These are phyloP conservation scores for Eumerus sabulonum DNA, from an alignment of 2,888 invertebrate genomes.

Conservation along the genomic window DNA sequence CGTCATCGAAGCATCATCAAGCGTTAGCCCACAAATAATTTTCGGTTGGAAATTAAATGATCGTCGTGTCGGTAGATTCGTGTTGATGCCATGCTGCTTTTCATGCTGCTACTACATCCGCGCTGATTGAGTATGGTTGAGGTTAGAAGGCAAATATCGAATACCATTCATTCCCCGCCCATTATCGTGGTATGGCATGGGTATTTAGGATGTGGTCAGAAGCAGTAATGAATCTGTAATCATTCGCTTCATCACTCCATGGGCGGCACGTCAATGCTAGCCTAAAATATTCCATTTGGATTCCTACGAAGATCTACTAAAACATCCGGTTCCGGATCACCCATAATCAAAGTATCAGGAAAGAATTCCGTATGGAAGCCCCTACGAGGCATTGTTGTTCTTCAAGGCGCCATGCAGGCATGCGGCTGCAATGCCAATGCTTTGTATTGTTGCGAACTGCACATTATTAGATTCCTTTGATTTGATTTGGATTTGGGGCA, in stretches of 20 bases:
- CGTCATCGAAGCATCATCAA: neutral
- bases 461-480: constrained; percentile 68
- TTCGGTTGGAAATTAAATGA: constrained; percentile 39
- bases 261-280: constrained; percentile 17
- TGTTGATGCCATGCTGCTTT: constrained; percentile 26
- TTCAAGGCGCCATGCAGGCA: too few species aligned
- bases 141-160: constrained; percentile 25
- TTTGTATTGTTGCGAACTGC: constrained; percentile 38
- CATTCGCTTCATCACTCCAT: constrained; percentile 18
- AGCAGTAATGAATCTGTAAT: constrained; percentile 58
- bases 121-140: neutral
- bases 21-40: constrained; percentile 19
- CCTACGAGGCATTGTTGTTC: too few species aligned
- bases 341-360: constrained; percentile 7
- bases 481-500: constrained; percentile 66
- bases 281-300: constrained; percentile 52
- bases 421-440: too few species aligned
- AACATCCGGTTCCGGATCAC: constrained; percentile 31
- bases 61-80: constrained; percentile 29
- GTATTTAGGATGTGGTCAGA: constrained; percentile 48
- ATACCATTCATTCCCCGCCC: constrained; percentile 22
- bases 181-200: constrained; percentile 41
- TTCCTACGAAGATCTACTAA: constrained; percentile 49
- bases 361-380: too few species aligned
- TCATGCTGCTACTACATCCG: constrained; percentile 6